Evolutionary conservation across 2,888 invertebrate genomes (phyloP).

Genomic region (Trichopoda pennipes): DNA sequence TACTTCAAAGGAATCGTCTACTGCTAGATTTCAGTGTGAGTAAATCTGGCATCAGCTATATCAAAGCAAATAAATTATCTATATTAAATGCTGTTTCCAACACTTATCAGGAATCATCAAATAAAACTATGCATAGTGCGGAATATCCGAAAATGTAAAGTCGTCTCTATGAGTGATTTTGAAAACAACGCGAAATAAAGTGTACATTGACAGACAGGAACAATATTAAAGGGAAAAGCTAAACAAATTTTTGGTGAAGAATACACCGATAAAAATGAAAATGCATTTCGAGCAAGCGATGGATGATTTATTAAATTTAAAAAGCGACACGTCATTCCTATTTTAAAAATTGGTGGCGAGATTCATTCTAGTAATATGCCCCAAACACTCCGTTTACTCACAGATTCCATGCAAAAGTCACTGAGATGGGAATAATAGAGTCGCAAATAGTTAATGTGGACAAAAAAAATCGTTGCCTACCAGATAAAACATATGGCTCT

Average conservation of each 20-base stretch:
- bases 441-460: background rate
- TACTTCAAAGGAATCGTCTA: background rate
- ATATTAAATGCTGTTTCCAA: background rate
- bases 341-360: constrained; percentile 18
- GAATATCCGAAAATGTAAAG: background rate
- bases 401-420: constrained; percentile 10
- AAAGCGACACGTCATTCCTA: background rate
- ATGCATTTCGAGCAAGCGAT: too few species aligned
- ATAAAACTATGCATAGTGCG: background rate
- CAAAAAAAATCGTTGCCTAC: constrained; percentile 17
- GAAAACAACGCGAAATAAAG: background rate
- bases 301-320: background rate
- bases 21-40: background rate
- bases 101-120: background rate
- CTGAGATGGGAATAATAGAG: constrained; percentile 17
- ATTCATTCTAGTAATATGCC: constrained; percentile 6
- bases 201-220: too few species aligned
- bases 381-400: constrained; percentile 16
- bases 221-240: background rate
- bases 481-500: constrained; percentile 18
- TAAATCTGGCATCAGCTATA: background rate
- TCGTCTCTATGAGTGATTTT: background rate
- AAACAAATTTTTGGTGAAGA: background rate
- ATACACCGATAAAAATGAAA: background rate
- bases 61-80: background rate